Evolutionary conservation across 2,113 vertebrate genomes (phyloP), one percentile per base, ranked within the genome.

Genomic region (Misgurnus mizolepis): DNA sequence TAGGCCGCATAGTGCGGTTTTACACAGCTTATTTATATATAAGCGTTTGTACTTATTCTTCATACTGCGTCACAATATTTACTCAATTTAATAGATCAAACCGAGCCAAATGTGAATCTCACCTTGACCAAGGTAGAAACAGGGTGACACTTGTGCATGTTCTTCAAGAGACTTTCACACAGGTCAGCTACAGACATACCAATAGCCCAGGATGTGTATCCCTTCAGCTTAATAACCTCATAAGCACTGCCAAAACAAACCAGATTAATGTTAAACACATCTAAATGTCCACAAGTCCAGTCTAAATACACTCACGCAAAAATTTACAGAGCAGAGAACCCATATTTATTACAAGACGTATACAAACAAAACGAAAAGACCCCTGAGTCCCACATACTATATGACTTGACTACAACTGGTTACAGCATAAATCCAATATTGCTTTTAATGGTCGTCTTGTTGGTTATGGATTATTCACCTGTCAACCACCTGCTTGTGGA

Each of bases 121-220:
- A 99, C 98, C 96, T 99, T 93, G 80, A 98, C 95, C 90, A 98
- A 87, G 73, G 97, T 98, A 85, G 98, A 99, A 88, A 99, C 91
- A 0, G 98, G 97, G 85, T 99, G 98, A 39, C 98, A 96, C 82
- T 95, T 95, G 87, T 94, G 92, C 41, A 99, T 86, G 87, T 99
- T 99, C 90, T 97, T 99, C 87, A 95, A 85, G 17, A 98, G 94
- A 64, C 86, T 98, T 87, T 98, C 96, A 81, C 96, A 96, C 88
- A 99, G 86, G 87, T 99, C 96, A 22, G 95, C 96, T 86, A 98
- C 97, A 78, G 97, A 99, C 83, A 99, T 94, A 40, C 98, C 98
- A 70, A 99, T 99, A 76, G 98, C 98, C 98, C 98, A 99, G 76
- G 98, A 99, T 0, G 98, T 99, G 85, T 99, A 99, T 40, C 98